Evolutionary conservation across 2,888 invertebrate species (phyloP).

Genomic region (Nephrotoma flavescens): DNA sequence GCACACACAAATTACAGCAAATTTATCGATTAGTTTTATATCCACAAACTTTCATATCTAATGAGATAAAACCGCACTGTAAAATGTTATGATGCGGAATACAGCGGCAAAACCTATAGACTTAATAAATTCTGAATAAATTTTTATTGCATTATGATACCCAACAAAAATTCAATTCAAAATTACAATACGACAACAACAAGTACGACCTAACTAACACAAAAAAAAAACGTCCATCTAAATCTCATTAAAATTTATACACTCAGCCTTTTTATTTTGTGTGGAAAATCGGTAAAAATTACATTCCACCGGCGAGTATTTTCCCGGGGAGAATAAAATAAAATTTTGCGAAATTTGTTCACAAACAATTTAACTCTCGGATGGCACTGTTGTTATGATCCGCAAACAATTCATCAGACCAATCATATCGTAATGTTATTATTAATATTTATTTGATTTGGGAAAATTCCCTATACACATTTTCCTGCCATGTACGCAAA

Average conservation of each 20-base stretch:
- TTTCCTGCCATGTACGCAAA: not conserved
- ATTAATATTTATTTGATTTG: not conserved
- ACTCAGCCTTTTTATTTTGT: not conserved
- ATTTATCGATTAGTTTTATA: not conserved
- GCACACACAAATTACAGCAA: not conserved
- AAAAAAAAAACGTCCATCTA: no score
- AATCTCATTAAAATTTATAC: not conserved
- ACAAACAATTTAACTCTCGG: not conserved
- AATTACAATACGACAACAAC: no score
- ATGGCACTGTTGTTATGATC: not conserved
- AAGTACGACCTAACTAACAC: no score
- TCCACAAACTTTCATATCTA: not conserved
- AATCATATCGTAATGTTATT: not conserved
- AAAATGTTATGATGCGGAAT: not conserved
- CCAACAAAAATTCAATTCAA: not conserved
- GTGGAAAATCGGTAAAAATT: not conserved
- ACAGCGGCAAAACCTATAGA: not conserved
- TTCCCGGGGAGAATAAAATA: not conserved
- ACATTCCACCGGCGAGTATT: not conserved
- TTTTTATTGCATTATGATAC: not conserved
- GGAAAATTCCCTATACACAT: not conserved
- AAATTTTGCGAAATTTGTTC: not conserved
- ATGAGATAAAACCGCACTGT: not conserved
- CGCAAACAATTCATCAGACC: not conserved
- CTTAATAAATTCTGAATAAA: not conserved